phyloP scores from a whole-genome alignment of 2,797 vertebrate genomes.

The Schizopygopsis pylzovi region DNA sequence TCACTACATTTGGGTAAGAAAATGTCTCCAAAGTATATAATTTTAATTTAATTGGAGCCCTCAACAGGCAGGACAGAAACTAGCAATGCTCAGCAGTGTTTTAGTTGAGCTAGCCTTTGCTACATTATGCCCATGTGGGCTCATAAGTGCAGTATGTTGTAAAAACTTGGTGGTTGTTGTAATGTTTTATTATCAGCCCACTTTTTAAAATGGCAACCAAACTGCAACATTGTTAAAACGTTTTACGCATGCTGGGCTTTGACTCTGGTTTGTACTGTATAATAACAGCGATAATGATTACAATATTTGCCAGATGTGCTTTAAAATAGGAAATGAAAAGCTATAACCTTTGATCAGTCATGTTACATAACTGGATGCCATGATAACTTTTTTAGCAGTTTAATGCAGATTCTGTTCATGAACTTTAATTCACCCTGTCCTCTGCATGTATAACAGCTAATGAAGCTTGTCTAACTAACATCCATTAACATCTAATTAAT shows the following conservation, averaged over 20 bases:
- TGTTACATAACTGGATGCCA: not conserved
- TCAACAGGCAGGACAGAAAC: not conserved
- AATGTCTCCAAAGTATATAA: not conserved
- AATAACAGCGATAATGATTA: not conserved
- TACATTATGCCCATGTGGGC: not conserved
- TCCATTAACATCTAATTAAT: not conserved
- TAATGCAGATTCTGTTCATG: constrained; percentile 6
- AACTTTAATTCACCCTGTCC: not conserved
- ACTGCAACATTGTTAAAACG: not conserved
- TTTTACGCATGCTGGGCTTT: not conserved
- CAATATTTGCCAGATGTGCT: not conserved
- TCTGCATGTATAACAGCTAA: not conserved
- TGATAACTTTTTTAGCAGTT: not conserved
- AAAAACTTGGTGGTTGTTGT: not conserved
- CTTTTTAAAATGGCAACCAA: not conserved
- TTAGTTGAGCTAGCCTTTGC: not conserved
- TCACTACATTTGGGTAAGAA: not conserved
- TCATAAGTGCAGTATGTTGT: not conserved
- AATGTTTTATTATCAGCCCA: not conserved
- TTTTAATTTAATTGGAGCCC: constrained; percentile 12
- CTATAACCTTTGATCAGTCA: not conserved
- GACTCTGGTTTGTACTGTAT: not conserved
- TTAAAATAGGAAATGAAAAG: not conserved
- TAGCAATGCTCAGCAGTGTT: not conserved
- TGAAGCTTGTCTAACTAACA: not conserved